These are phyloP conservation scores for Craseonycteris thonglongyai DNA, from an alignment of 2,113 vertebrate species.

Conservation along the genomic window DNA sequence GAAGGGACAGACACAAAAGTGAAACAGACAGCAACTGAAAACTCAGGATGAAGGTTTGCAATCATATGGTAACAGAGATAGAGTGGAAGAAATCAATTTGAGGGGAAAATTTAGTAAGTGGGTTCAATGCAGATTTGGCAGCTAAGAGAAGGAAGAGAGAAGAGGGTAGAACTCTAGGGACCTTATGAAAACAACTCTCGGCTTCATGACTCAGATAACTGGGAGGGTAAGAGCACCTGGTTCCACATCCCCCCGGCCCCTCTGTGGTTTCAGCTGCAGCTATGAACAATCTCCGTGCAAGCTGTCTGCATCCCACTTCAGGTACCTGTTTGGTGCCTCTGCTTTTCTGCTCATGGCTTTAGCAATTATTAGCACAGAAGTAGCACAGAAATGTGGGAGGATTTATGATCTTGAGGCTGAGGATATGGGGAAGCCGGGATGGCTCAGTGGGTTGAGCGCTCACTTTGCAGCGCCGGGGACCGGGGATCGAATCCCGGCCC, in stretches of 20 bases:
- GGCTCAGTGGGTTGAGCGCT: too few species aligned
- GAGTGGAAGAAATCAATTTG: neutral
- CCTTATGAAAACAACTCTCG: neutral
- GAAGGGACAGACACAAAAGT: neutral
- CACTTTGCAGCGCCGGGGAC: too few species aligned
- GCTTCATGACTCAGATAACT: neutral
- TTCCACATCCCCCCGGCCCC: neutral
- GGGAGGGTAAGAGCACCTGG: neutral
- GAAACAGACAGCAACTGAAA: neutral
- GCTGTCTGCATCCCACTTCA: neutral
- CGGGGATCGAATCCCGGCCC: too few species aligned
- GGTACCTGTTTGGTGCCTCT: neutral
- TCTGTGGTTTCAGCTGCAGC: neutral
- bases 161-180: neutral
- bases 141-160: neutral
- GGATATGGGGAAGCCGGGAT: too few species aligned
- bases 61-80: neutral
- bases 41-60: neutral
- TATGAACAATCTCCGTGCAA: fast-evolving
- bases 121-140: neutral
- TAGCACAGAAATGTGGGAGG: neutral
- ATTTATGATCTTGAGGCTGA: neutral
- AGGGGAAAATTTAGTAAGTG: neutral
- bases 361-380: neutral
- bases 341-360: neutral